Percentiles rank a stretch among this genome's conserved stretches.
phyloP scores from a whole-genome alignment of 2,888 invertebrate genomes.

The Chrysolina oricalcia region DNA sequence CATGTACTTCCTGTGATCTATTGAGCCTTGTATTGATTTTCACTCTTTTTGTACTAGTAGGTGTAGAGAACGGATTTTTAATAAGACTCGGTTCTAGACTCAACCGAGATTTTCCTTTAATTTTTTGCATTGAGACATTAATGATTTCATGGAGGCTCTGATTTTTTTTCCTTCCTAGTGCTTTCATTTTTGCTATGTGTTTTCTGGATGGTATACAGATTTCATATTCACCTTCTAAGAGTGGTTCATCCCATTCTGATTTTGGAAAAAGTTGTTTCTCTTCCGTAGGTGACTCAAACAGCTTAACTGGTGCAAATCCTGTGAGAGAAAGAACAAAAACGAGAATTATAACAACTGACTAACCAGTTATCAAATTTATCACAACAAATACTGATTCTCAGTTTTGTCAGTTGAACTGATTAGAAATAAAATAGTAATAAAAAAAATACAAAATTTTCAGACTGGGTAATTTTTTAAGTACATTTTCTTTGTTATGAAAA shows the following conservation, averaged over 20 bases:
- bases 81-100: constrained; percentile 58
- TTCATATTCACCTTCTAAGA: constrained; percentile 71
- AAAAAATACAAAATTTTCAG: too few relatives aligned
- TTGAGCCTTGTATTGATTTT: constrained; percentile 83
- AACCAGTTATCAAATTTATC: too few relatives aligned
- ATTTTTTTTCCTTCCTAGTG: constrained; percentile 44
- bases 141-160: constrained; percentile 47
- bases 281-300: constrained; percentile 42
- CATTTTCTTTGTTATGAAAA: too few relatives aligned
- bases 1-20: constrained; percentile 81
- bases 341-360: too few relatives aligned
- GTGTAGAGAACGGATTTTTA: constrained; percentile 51
- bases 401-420: too few relatives aligned
- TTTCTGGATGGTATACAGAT: constrained; percentile 64
- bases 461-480: too few relatives aligned
- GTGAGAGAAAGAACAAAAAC: constrained; percentile 9
- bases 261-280: constrained; percentile 53
- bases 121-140: constrained; percentile 44
- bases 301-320: constrained; percentile 44
- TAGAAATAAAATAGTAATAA: too few relatives aligned
- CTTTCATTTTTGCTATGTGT: constrained; percentile 53
- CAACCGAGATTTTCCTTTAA: constrained; percentile 50
- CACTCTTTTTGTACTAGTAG: constrained; percentile 76
- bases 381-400: too few relatives aligned
- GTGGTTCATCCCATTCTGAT: constrained; percentile 70